Evolutionary conservation across 2,797 vertebrate genomes (phyloP), one percentile per base, ranked within the genome.

Genomic region (Peromyscus melanophrys): DNA sequence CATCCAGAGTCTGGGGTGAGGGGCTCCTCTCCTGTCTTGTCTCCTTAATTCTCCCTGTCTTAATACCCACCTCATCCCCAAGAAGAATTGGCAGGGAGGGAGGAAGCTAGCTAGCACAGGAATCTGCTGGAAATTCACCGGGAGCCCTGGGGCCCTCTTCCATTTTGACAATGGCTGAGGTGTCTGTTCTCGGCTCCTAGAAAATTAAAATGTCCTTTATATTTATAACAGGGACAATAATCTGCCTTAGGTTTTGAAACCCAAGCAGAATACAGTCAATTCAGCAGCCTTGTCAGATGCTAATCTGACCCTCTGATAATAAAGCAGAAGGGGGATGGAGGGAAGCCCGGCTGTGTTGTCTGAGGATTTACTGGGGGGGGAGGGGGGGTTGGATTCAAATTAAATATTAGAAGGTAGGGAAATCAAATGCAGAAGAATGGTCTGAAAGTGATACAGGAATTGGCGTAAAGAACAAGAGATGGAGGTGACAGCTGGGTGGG

Each of bases 241-340:
- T 98, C 97, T 96, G 95, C 95, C 96, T 98, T 97, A 97, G 97
- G 92, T 97, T 97, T 95, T 97, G 98, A 98, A 98, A 92, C 92
- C 92, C 90, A 25, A 71, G 94, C 94, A 0, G 46, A 98, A 94
- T 88, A 96, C n/a, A 92, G 96, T 97, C 9, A 57, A 97, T 98
- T 97, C 95, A 43, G 95, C 96, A 97, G 95, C 89, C 96, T 89
- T 91, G 96, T 98, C 98, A 97, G 98, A 98, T 98, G 95, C 95
- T 98, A 98, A 98, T 98, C 98, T 98, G 97, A 97, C 98, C 97
- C 73, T 67, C 83, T 95, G 98, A 98, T 98, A 98, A 98, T 96
- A 96, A 98, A 96, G 80, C 97, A 81, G 93, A 96, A 92, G 90
- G 91, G 92, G 92, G 88, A 89, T 81, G 37, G 88, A 92, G 95